Conservation (phyloP, 2,888 invertebrate species). For the Anarsia innoxiella region DNA sequence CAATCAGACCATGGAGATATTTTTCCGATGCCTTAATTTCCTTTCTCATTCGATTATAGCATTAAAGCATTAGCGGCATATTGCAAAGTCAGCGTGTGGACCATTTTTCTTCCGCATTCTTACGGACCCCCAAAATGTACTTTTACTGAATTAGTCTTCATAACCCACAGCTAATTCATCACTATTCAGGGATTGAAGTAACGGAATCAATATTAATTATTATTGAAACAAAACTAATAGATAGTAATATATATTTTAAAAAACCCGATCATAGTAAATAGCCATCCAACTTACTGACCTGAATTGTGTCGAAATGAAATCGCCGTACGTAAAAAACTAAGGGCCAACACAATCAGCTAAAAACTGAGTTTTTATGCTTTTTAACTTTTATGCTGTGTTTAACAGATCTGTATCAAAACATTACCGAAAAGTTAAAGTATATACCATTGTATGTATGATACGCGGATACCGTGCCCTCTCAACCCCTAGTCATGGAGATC, state of each 20-base stretch:
- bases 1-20: constrained; percentile 33
- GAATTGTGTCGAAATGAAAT: too few species aligned
- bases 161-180: constrained; percentile 60
- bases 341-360: too few species aligned
- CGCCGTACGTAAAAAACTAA: too few species aligned
- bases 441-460: too few species aligned
- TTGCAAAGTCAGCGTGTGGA: constrained; percentile 49
- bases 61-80: constrained; percentile 40
- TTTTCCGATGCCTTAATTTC: constrained; percentile 52
- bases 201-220: constrained; percentile 41
- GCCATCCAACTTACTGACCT: too few species aligned
- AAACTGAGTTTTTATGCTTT: too few species aligned
- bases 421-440: too few species aligned
- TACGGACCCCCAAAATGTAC: constrained; percentile 55
- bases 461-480: constrained; percentile 9
- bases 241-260: too few species aligned
- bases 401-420: too few species aligned
- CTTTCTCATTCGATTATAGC: constrained; percentile 56
- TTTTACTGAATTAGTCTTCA: constrained; percentile 48
- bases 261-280: too few species aligned
- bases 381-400: too few species aligned
- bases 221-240: too few species aligned
- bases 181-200: constrained; percentile 42
- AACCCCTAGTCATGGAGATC: constrained; percentile 13
- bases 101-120: constrained; percentile 59